phyloP scores from a whole-genome alignment of 1,140 invertebrate species.

The Gonioctena quinquepunctata region DNA sequence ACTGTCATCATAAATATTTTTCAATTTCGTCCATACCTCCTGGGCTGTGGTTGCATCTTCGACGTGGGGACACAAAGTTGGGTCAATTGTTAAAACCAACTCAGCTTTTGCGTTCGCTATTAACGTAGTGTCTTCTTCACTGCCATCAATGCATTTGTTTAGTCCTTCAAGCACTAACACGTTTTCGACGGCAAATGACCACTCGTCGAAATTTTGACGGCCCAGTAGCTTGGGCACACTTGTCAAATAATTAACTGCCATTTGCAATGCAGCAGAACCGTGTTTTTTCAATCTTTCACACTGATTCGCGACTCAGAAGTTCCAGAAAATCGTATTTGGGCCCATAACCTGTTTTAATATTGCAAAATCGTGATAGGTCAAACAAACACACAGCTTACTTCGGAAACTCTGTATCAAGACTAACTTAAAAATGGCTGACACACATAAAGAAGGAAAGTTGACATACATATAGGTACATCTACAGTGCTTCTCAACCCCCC shows the following conservation, averaged over 20 bases:
- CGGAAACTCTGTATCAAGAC: no score
- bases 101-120: slow-evolving; percentile 29
- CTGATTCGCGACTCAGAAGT: no score
- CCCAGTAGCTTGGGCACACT: slow-evolving; percentile 35
- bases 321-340: no score
- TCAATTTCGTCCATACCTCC: slow-evolving; percentile 19
- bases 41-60: slow-evolving; percentile 14
- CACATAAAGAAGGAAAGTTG: no score
- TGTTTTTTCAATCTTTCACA: no score
- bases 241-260: slow-evolving; percentile 26
- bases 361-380: no score
- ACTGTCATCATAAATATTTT: slow-evolving; percentile 18
- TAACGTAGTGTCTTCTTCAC: slow-evolving; percentile 16
- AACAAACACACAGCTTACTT: no score
- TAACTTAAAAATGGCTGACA: no score
- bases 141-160: slow-evolving; percentile 30
- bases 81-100: slow-evolving; percentile 24
- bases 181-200: slow-evolving; percentile 35
- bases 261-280: no score
- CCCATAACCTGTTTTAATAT: no score
- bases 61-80: slow-evolving; percentile 26
- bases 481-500: no score
- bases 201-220: slow-evolving; percentile 36
- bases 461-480: no score
- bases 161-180: slow-evolving; percentile 35